Conservation (phyloP, 2,888 invertebrate genomes). For the Catocala fraxini region DNA sequence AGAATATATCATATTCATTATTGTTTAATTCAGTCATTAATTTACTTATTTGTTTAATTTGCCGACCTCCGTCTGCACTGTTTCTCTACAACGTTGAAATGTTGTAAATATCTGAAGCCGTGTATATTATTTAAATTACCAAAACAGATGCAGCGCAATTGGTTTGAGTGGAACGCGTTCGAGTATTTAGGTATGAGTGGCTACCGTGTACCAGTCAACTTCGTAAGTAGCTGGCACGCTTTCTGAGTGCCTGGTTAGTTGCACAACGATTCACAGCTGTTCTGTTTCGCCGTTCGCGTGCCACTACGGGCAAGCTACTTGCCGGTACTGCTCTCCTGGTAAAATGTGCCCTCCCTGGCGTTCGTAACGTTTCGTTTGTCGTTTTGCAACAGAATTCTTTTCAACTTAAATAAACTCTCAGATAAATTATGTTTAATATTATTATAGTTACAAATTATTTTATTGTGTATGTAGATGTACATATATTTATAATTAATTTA, state of each 20-base stretch:
- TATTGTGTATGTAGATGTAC: too few species aligned
- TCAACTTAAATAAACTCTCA: too few species aligned
- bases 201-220: conserved; percentile 54
- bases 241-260: conserved; percentile 65
- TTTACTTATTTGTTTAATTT: too few species aligned
- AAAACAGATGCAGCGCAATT: conserved; percentile 36
- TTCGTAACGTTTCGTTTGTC: conserved; percentile 47
- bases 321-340: conserved; percentile 62
- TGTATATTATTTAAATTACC: conserved; percentile 33
- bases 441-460: too few species aligned
- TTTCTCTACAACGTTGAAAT: too few species aligned
- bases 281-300: conserved; percentile 37
- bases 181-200: conserved; percentile 37
- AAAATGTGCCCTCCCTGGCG: conserved; percentile 58
- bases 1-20: too few species aligned
- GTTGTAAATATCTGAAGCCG: too few species aligned
- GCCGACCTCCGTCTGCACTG: too few species aligned
- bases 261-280: conserved; percentile 63
- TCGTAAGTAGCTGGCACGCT: conserved; percentile 60
- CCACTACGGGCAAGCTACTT: conserved; percentile 47
- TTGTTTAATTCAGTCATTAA: too few species aligned
- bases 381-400: conserved; percentile 19
- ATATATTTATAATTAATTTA: too few species aligned
- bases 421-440: too few species aligned
- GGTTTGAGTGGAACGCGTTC: conserved; percentile 27